A percentile compares a stretch with the other conserved stretches of the same genome.
phyloP scores from a whole-genome alignment of 2,797 vertebrate genomes.

The Labroides dimidiatus region DNA sequence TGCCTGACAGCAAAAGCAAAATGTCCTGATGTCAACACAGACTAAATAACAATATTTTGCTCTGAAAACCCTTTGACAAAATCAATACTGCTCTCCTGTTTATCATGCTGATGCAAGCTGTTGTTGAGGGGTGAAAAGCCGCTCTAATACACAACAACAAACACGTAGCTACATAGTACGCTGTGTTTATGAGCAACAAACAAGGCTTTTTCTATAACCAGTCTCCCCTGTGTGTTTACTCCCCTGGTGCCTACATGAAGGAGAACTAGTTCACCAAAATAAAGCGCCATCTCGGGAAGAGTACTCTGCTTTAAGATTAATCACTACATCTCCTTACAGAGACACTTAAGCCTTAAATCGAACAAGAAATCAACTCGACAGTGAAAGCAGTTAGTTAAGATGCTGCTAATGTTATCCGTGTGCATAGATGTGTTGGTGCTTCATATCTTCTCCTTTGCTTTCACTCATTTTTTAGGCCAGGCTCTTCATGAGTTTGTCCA shows the following conservation, averaged over 20 bases:
- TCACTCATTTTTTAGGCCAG: slow-evolving; percentile 24
- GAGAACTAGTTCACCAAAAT: slow-evolving; percentile 65
- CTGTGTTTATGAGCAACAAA: slow-evolving; percentile 49
- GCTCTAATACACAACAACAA: slow-evolving; percentile 14
- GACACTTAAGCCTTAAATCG: slow-evolving; percentile 36
- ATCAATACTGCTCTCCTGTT: slow-evolving; percentile 56
- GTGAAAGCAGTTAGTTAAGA: slow-evolving; percentile 39
- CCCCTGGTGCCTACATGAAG: slow-evolving; percentile 44
- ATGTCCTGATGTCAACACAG: slow-evolving; percentile 30
- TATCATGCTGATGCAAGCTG: slow-evolving; percentile 60
- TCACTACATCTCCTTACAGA: slow-evolving; percentile 46
- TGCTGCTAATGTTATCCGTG: neutral
- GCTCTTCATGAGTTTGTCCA: slow-evolving; percentile 62
- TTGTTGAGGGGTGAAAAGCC: slow-evolving; percentile 16
- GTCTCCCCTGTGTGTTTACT: slow-evolving; percentile 46
- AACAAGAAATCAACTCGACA: slow-evolving; percentile 50
- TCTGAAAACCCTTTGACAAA: slow-evolving; percentile 54
- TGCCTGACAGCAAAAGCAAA: slow-evolving; percentile 58
- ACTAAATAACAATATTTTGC: slow-evolving; percentile 52
- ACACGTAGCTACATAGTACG: slow-evolving; percentile 4
- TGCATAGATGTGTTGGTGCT: slow-evolving; percentile 8
- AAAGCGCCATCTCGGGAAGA: slow-evolving; percentile 23
- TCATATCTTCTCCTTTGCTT: neutral
- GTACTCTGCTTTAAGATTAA: slow-evolving; percentile 50
- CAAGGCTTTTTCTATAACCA: slow-evolving; percentile 58